These are phyloP conservation scores for Phrynocephalus forsythii DNA, from an alignment of 2,797 vertebrate species.

Conservation along the genomic window DNA sequence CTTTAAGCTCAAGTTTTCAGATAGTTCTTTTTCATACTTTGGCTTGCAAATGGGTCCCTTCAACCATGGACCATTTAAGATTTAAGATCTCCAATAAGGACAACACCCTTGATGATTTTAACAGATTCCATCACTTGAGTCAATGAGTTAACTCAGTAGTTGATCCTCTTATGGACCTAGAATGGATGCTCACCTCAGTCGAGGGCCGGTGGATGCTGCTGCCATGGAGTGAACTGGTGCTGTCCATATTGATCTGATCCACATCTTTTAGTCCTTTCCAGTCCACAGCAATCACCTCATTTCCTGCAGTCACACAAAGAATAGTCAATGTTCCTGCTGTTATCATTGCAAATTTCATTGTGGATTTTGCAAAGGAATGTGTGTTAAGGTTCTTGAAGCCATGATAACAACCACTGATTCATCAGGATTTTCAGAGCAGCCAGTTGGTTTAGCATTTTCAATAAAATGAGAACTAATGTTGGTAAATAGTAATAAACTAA, in stretches of 20 bases:
- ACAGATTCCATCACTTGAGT: neutral
- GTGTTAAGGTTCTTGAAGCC: neutral
- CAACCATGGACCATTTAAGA: constrained; percentile 1
- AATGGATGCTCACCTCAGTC: constrained; percentile 75
- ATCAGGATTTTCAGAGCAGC: neutral
- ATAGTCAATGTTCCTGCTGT: constrained; percentile 18
- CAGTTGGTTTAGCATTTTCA: neutral
- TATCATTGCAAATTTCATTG: neutral
- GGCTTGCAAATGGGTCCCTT: neutral
- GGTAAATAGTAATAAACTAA: neutral
- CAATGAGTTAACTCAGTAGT: neutral
- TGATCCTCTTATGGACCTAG: neutral
- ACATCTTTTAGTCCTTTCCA: constrained; percentile 98
- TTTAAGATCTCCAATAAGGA: neutral
- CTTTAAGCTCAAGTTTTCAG: constrained; percentile 18
- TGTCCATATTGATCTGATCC: constrained; percentile 94
- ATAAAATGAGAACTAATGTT: neutral
- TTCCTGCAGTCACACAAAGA: constrained; percentile 76
- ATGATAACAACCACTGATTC: neutral
- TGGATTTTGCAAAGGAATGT: neutral
- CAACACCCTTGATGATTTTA: neutral
- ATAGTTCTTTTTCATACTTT: neutral
- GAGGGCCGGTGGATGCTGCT: constrained; percentile 80
- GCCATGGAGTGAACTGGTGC: constrained; percentile 80
- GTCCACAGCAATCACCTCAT: constrained; percentile 91